Evolutionary conservation across 2,888 invertebrate species (phyloP).

Genomic region (Epicampocera succincta): DNA sequence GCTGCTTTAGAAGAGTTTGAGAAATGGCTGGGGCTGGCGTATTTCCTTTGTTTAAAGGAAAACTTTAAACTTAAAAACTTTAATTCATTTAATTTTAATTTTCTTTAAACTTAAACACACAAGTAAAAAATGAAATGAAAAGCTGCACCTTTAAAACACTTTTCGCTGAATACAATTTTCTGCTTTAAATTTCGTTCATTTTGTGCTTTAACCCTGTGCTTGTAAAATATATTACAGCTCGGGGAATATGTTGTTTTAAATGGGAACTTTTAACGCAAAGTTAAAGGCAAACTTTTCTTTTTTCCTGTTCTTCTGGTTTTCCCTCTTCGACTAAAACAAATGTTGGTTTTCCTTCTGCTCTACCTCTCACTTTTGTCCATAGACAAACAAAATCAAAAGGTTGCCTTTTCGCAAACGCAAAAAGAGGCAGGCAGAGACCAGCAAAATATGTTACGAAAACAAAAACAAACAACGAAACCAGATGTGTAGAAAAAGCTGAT

Average conservation of each 20-base stretch:
- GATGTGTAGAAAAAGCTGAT: slow-evolving; percentile 25
- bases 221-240: slow-evolving; percentile 62
- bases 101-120: too few relatives aligned
- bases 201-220: slow-evolving; percentile 49
- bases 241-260: slow-evolving; percentile 57
- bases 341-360: slow-evolving; percentile 36
- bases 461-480: slow-evolving; percentile 32
- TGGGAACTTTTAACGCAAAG: slow-evolving; percentile 35
- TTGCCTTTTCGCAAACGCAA: slow-evolving; percentile 32
- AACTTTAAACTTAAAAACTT: too few relatives aligned
- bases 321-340: slow-evolving; percentile 40
- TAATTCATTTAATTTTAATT: too few relatives aligned
- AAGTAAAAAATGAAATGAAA: neutral
- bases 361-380: slow-evolving; percentile 14
- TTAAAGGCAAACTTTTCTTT: slow-evolving; percentile 55
- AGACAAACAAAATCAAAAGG: slow-evolving; percentile 56
- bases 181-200: slow-evolving; percentile 20
- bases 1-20: too few relatives aligned
- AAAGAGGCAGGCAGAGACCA: neutral
- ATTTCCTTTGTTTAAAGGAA: too few relatives aligned
- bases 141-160: neutral
- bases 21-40: too few relatives aligned
- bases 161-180: neutral
- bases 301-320: slow-evolving; percentile 32
- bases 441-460: slow-evolving; percentile 3